Evolutionary conservation across 2,797 vertebrate genomes (phyloP), one percentile per base, ranked within the genome.

Genomic region (Squalus acanthias): DNA sequence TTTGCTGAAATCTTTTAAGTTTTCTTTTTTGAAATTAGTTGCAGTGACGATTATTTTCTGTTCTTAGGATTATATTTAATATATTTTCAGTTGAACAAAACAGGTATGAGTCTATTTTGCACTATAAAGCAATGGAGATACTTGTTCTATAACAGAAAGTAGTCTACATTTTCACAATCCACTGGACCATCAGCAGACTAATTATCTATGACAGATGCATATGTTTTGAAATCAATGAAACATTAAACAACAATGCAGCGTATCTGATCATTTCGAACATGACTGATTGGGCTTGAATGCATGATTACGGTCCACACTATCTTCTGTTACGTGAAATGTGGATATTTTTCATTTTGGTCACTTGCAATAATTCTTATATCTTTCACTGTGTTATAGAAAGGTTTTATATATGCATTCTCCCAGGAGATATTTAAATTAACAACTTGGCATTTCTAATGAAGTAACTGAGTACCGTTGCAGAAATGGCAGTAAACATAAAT

Each of bases 221-320:
- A 88, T 82, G 39, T 89, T 91, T 91, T 91, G 88, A 60, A 91
- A 91, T 33, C 88, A 91, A 33, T 91, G 53, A 13, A 60, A 33
- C 13, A 63, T 33, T 91, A 91, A 57, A 63, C 29, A 13, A 33
- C 10, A 63, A 8, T 13, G 10, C 88, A 89, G 12, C 9, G 3
- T 33, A 13, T 33, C 26, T 13, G 26, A 91, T 63, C 26, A 91
- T 33, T 63, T 63, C 13, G 13, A 63, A 33, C 12, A 63, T 33
- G 87, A 63, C 60, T 63, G 60, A 60, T 13, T 33, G 5, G 53
- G 53, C 22, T 3, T 88, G 24, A 24, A 57, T 29, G 53, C 50
- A 60, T 29, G 53, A 29, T 72, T 74, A 29, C 6, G 6, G 6
- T 53, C 22, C 50, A 60, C 24, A 13, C 8, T 22, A 60, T 29